Conservation (phyloP, 2,797 vertebrate species). For the Lycodopsis pacificus region DNA sequence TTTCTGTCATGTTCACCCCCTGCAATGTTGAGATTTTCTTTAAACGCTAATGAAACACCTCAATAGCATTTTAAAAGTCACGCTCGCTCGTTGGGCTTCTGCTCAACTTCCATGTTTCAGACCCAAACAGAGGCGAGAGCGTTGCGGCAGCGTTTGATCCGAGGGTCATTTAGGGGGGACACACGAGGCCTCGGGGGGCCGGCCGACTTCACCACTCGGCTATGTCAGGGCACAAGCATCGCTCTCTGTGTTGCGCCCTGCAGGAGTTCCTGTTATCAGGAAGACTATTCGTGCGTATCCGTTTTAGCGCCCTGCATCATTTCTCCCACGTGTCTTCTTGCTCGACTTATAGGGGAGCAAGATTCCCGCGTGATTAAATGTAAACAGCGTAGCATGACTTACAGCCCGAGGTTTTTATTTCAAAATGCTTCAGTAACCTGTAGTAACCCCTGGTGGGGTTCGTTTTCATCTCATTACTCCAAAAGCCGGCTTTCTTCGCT, state of each 20-base stretch:
- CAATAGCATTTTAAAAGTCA: not conserved
- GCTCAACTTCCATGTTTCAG: not conserved
- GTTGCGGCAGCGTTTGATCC: conserved; percentile 44
- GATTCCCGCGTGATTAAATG: too few relatives aligned
- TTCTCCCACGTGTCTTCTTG: conserved; percentile 15
- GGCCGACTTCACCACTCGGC: conserved; percentile 45
- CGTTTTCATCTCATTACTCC: conserved; percentile 41
- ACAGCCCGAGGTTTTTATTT: conserved; percentile 37
- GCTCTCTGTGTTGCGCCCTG: conserved; percentile 28
- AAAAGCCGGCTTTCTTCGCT: conserved; percentile 17
- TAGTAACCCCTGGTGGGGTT: conserved; percentile 30
- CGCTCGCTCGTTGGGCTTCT: not conserved
- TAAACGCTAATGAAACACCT: conserved; percentile 31
- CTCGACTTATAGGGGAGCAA: conserved; percentile 30
- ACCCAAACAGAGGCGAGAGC: conserved; percentile 3
- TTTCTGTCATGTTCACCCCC: conserved; percentile 8
- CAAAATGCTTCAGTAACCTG: conserved; percentile 34
- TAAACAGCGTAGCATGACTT: conserved; percentile 24
- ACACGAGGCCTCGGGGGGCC: conserved; percentile 23
- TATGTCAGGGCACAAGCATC: conserved; percentile 48
- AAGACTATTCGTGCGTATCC: conserved; percentile 30
- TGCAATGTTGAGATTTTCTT: conserved; percentile 9
- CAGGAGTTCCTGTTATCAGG: conserved; percentile 57
- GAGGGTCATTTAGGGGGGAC: conserved; percentile 40
- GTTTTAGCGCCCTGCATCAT: conserved; percentile 21